Evolutionary conservation across 2,113 vertebrate species (phyloP).

Genomic region (Egretta garzetta): DNA sequence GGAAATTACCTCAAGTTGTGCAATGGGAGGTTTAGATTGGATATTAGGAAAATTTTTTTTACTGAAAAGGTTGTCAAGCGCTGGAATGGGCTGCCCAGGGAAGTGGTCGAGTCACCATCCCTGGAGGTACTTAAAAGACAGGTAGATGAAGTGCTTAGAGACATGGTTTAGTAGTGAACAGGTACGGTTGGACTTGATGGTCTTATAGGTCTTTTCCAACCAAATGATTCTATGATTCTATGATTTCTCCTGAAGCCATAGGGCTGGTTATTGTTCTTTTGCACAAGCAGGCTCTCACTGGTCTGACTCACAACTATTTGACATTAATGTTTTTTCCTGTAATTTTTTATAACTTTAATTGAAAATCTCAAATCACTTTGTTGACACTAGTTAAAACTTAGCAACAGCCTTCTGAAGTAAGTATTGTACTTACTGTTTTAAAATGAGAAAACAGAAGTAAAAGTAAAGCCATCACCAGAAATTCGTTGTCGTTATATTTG

Average conservation of each 20-base stretch:
- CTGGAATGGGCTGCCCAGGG: too few relatives aligned
- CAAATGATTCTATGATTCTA: too few relatives aligned
- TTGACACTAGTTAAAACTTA: not conserved
- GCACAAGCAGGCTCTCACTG: accelerated
- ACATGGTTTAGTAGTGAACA: too few relatives aligned
- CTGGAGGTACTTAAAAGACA: too few relatives aligned
- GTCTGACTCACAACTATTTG: not conserved
- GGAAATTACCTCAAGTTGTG: too few relatives aligned
- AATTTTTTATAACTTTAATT: not conserved
- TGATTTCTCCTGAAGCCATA: not conserved
- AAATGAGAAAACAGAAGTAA: not conserved
- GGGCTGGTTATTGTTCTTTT: not conserved
- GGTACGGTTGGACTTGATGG: too few relatives aligned
- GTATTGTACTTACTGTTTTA: not conserved
- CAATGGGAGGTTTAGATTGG: too few relatives aligned
- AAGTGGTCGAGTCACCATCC: too few relatives aligned
- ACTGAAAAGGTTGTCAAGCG: too few relatives aligned
- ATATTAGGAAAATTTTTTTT: too few relatives aligned
- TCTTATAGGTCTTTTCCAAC: too few relatives aligned
- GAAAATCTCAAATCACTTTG: not conserved
- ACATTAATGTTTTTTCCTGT: not conserved
- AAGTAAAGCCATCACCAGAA: not conserved
- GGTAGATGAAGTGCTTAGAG: too few relatives aligned
- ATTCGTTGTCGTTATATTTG: not conserved
- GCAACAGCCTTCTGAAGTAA: not conserved